Evolutionary conservation across 2,797 vertebrate genomes (phyloP).

Genomic region (Agapornis canus): DNA sequence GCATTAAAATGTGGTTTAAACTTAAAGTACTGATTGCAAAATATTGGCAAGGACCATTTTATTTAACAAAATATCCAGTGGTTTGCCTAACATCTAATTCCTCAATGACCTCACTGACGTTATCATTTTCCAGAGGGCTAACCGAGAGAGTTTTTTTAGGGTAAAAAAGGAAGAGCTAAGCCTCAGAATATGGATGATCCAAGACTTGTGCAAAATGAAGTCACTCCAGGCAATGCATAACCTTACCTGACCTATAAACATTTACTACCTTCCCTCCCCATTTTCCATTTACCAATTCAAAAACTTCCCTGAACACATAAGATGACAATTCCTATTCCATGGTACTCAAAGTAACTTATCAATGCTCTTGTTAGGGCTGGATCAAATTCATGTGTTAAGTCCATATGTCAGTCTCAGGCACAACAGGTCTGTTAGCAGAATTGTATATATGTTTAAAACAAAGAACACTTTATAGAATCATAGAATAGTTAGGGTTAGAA

Average conservation of each 20-base stretch:
- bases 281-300: not conserved
- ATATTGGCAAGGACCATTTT: constrained; percentile 3
- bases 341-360: not conserved
- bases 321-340: not conserved
- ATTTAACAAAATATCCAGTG: constrained; percentile 54
- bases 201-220: not conserved
- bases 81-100: constrained; percentile 55
- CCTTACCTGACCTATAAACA: constrained; percentile 9
- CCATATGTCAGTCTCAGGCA: not conserved
- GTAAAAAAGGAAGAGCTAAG: constrained; percentile 52
- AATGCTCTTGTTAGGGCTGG: not conserved
- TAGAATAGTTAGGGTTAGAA: too few relatives aligned
- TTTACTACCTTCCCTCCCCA: not conserved
- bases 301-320: not conserved
- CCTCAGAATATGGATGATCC: constrained; percentile 17
- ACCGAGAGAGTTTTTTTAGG: constrained; percentile 26
- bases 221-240: not conserved
- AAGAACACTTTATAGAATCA: not conserved
- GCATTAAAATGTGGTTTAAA: constrained; percentile 29
- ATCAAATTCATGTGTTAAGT: not conserved
- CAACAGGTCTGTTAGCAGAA: not conserved
- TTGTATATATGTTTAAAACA: not conserved
- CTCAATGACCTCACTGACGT: constrained; percentile 13
- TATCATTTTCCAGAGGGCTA: constrained; percentile 58
- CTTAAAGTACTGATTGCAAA: constrained; percentile 54